These are phyloP conservation scores for Dolichallabes microphthalmus DNA, from an alignment of 2,113 vertebrate genomes.

Conservation along the genomic window DNA sequence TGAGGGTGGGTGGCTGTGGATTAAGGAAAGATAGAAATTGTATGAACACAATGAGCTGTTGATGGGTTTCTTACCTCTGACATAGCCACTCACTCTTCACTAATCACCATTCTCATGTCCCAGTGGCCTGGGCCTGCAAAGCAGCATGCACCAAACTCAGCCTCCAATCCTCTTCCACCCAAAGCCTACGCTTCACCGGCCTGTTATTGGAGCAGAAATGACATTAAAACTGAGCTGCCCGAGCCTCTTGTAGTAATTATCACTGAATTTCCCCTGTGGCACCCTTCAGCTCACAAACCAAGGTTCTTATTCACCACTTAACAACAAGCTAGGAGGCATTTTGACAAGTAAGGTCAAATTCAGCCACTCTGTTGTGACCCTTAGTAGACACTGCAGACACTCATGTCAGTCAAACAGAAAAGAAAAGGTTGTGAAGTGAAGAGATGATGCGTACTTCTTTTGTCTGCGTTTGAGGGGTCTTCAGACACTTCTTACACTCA, in stretches of 20 bases:
- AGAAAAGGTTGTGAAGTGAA: slow-evolving; percentile 22
- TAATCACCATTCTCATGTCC: slow-evolving; percentile 42
- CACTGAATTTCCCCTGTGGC: slow-evolving; percentile 56
- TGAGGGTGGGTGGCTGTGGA: slow-evolving; percentile 20
- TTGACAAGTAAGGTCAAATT: slow-evolving; percentile 52
- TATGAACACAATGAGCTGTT: slow-evolving; percentile 46
- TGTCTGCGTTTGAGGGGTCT: slow-evolving; percentile 23
- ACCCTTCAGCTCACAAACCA: slow-evolving; percentile 47
- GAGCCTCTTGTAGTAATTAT: slow-evolving; percentile 60
- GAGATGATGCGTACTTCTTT: slow-evolving; percentile 8
- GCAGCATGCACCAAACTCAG: slow-evolving; percentile 23
- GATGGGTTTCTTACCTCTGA: slow-evolving; percentile 51
- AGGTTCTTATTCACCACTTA: slow-evolving; percentile 40
- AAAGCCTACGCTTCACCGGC: slow-evolving; percentile 47
- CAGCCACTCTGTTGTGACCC: slow-evolving; percentile 41
- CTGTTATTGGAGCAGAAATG: slow-evolving; percentile 60
- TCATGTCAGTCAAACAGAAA: slow-evolving; percentile 28
- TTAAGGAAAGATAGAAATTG: slow-evolving; percentile 29
- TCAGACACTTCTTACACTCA: slow-evolving; percentile 26
- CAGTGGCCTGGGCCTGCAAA: slow-evolving; percentile 5
- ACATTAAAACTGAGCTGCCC: slow-evolving; percentile 59
- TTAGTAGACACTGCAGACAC: slow-evolving; percentile 21
- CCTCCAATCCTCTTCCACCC: slow-evolving; percentile 42
- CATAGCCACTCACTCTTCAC: slow-evolving; percentile 47
- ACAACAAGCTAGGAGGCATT: slow-evolving; percentile 41